phyloP scores from a whole-genome alignment of 2,888 invertebrate species.

The Acanthococcus lagerstroemiae region DNA sequence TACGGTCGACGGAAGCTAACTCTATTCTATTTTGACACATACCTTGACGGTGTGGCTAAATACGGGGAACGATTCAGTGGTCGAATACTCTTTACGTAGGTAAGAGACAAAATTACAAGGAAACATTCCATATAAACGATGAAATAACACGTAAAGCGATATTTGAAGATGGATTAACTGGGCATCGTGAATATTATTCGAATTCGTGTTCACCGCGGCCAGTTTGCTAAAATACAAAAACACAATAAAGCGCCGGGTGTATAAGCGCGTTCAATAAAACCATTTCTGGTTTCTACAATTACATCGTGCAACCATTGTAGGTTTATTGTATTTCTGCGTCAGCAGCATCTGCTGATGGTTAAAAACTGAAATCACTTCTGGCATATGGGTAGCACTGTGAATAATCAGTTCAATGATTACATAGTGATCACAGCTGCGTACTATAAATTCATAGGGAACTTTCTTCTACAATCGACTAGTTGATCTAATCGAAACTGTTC shows the following conservation, averaged over 20 bases:
- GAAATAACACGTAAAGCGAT: conserved; percentile 74
- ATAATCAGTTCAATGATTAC: no score
- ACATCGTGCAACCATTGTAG: no score
- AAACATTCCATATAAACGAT: conserved; percentile 84
- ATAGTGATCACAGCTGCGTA: no score
- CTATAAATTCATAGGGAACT: no score
- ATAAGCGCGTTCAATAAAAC: conserved; percentile 8
- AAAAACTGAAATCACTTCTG: no score
- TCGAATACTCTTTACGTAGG: conserved; percentile 57
- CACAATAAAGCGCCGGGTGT: neutral
- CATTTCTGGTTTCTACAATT: conserved; percentile 10
- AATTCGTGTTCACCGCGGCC: conserved; percentile 41
- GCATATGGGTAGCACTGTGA: no score
- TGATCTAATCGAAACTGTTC: no score
- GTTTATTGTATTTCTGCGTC: no score
- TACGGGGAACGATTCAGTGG: conserved; percentile 41
- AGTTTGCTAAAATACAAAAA: conserved; percentile 29
- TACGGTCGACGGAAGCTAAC: no score
- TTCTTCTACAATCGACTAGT: no score
- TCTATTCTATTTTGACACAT: conserved; percentile 36
- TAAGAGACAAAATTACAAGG: conserved; percentile 80
- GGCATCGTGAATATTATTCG: conserved; percentile 52
- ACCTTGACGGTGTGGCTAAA: conserved; percentile 70
- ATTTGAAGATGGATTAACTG: conserved; percentile 66
- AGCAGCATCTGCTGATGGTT: no score